Evolutionary conservation across 2,113 vertebrate genomes (phyloP), one percentile per base, ranked within the genome.

Genomic region (Ciconia maguari): DNA sequence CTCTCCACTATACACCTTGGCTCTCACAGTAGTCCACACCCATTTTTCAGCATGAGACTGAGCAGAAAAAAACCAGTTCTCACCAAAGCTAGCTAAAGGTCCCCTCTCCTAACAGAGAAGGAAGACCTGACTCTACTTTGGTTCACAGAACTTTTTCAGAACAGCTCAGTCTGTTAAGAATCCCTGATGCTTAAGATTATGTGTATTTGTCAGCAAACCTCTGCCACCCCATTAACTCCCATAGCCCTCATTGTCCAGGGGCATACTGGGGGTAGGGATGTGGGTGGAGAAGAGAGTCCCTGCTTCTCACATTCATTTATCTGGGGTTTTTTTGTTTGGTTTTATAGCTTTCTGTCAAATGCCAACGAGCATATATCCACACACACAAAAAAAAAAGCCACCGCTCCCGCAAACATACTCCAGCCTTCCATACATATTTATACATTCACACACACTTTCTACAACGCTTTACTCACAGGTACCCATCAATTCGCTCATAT

Each of bases 301-400:
- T 3, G 5, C 46, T 22, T 70, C 76, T 54, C 54, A 51, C n/a
- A 11, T 34, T 38, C 27, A 42, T 19, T 62, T 58, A n/a, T 10
- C 49, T 4, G 9, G 5, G 1, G 38, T 8, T 51, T 29, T 87
- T 44, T 60, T 10, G 0, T 6, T 49, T 22, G 48, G 10, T 51
- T 51, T 54, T 44, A 34, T 7, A 66, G 10, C 57, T 77, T 26
- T 55, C 64, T 82, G 22, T 38, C 46, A 80, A 91, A 86, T 21
- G 34, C 51, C 51, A 82, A 5, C 2, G 13, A 91, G 55, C 34
- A 34, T 22, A 41, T 3, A 51, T 3, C 10, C 16, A 49, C 21
- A 25, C 69, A 87, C 24, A 69, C 64, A 87, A 25, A 69, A 44
- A 38, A 38, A 38, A 38, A 38, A 38, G 38, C 38, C 7, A 42